Evolutionary conservation across 2,113 vertebrate species (phyloP).

Genomic region (Pangasianodon gigas): DNA sequence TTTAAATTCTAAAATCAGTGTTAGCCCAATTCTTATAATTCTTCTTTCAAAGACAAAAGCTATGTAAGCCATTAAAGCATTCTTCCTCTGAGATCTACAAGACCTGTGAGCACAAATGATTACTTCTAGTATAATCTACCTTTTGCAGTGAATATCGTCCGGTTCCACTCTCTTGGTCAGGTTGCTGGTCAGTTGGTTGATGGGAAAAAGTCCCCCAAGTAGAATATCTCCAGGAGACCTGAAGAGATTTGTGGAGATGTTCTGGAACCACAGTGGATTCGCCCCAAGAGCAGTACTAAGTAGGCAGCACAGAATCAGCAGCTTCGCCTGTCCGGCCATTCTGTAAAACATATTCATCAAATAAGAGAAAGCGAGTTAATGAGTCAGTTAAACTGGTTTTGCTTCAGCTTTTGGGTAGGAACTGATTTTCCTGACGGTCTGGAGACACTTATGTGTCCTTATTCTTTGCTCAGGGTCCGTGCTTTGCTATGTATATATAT

Average conservation of each 20-base stretch:
- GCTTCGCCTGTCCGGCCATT: conserved; percentile 55
- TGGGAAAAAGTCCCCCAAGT: conserved; percentile 85
- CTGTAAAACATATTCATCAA: conserved; percentile 19
- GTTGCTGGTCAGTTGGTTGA: conserved; percentile 65
- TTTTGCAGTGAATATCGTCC: conserved; percentile 67
- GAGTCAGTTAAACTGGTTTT: neutral
- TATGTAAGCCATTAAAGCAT: neutral
- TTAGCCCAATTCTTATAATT: neutral
- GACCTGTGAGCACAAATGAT: neutral
- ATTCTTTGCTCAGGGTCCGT: neutral
- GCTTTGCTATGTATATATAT: neutral
- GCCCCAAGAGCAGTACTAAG: conserved; percentile 32
- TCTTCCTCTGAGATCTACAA: neutral
- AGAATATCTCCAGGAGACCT: conserved; percentile 75
- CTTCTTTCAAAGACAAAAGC: neutral
- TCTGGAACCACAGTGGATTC: conserved; percentile 59
- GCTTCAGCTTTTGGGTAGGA: neutral
- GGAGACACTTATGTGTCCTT: neutral
- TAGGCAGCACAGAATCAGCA: conserved; percentile 59
- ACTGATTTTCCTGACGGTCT: neutral
- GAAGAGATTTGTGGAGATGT: conserved; percentile 71
- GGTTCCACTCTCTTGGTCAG: conserved; percentile 61
- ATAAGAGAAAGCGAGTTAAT: neutral
- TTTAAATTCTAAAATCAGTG: neutral
- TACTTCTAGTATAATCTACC: conserved; percentile 64